phyloP scores from a whole-genome alignment of 2,113 vertebrate species.

The Xenus cinereus region DNA sequence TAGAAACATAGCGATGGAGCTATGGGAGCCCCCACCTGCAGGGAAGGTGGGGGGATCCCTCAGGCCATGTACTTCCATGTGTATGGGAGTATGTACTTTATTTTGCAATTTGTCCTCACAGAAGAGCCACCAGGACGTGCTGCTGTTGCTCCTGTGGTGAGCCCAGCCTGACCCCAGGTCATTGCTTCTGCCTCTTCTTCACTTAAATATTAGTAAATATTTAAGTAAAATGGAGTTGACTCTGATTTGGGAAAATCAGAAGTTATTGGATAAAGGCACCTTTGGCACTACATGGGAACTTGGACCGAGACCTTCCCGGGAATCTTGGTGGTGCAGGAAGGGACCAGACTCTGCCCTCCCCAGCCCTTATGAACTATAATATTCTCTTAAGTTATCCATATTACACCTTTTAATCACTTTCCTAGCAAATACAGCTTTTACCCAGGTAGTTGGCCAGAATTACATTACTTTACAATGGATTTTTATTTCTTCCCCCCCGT shows the following conservation, averaged over 20 bases:
- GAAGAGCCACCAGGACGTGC: background rate
- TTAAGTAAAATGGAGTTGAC: background rate
- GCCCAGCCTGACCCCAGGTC: background rate
- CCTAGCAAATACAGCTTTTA: background rate
- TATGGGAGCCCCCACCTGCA: rapidly evolving
- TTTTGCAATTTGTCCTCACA: background rate
- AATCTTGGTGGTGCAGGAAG: too few species aligned
- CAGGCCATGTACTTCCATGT: background rate
- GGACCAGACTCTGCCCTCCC: background rate
- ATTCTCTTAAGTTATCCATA: background rate
- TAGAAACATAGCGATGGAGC: rapidly evolving
- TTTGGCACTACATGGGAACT: rapidly evolving
- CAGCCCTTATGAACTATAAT: background rate
- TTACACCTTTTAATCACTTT: background rate
- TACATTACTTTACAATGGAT: background rate
- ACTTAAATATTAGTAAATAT: background rate
- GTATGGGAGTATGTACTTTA: background rate
- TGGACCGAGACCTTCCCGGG: rapidly evolving
- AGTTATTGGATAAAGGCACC: background rate
- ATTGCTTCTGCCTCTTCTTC: background rate
- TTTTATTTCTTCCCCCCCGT: background rate
- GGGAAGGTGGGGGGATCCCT: background rate
- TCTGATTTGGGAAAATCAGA: background rate
- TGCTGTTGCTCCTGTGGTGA: too few species aligned
- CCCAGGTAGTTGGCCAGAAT: background rate